These are phyloP conservation scores for Lucifuga dentata DNA, from an alignment of 2,113 vertebrate species.

Conservation along the genomic window DNA sequence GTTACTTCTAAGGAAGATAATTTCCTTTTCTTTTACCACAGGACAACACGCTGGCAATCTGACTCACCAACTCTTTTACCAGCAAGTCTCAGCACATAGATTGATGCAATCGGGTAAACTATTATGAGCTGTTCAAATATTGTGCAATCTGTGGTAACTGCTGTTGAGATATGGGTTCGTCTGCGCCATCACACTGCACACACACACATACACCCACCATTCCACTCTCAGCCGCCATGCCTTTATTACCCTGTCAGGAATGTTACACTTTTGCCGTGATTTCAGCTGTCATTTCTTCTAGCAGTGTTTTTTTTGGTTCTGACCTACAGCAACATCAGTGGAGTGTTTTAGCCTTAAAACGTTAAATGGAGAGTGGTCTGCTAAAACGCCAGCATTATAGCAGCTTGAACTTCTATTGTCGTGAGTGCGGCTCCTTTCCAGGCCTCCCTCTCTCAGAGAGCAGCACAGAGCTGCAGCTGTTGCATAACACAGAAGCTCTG, in stretches of 20 bases:
- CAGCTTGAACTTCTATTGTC: constrained; percentile 19
- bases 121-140: constrained; percentile 37
- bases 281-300: constrained; percentile 3
- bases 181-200: constrained; percentile 25
- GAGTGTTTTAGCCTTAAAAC: background rate
- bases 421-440: background rate
- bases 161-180: constrained; percentile 16
- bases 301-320: constrained; percentile 1
- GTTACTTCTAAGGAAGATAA: background rate
- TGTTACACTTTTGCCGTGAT: background rate
- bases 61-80: background rate
- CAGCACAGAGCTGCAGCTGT: constrained; percentile 28
- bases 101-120: constrained; percentile 5
- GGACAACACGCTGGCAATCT: background rate
- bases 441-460: background rate
- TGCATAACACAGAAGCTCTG: constrained; percentile 54
- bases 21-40: constrained; percentile 2
- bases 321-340: constrained; percentile 5
- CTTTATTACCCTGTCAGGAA: constrained; percentile 16
- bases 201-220: constrained; percentile 38
- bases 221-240: background rate
- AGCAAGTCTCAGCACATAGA: constrained; percentile 48
- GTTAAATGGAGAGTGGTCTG: background rate
- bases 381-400: background rate
- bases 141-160: constrained; percentile 47